Conservation (phyloP, 2,888 invertebrate species). For the Amphimallon solstitiale region DNA sequence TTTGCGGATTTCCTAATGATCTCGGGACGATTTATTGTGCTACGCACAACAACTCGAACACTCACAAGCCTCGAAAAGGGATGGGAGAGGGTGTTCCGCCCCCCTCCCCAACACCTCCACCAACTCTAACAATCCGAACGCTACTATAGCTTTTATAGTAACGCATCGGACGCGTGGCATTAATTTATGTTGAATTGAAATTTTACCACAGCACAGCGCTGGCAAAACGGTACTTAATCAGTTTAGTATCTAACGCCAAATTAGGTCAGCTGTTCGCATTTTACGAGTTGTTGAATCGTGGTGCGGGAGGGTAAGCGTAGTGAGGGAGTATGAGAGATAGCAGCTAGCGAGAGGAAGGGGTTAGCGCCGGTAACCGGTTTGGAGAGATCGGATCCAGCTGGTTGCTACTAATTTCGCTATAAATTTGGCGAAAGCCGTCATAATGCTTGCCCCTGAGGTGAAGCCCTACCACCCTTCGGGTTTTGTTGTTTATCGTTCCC, state of each 20-base stretch:
- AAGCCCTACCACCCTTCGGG: background rate
- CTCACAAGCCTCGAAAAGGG: too few relatives aligned
- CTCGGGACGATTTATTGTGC: too few relatives aligned
- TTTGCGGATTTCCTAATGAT: too few relatives aligned
- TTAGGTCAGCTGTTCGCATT: conserved; percentile 32
- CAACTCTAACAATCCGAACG: too few relatives aligned
- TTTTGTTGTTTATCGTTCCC: conserved; percentile 26
- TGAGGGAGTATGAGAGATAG: background rate
- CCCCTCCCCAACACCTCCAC: too few relatives aligned
- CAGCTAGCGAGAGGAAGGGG: background rate
- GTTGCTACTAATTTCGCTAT: conserved; percentile 25
- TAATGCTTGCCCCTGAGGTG: conserved; percentile 8
- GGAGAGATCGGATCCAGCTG: conserved; percentile 29
- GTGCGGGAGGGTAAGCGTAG: too few relatives aligned
- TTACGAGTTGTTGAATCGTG: background rate
- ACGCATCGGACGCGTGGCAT: conserved; percentile 10
- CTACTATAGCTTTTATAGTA: too few relatives aligned
- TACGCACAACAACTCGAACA: too few relatives aligned
- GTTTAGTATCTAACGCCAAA: conserved; percentile 32
- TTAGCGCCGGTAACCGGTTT: background rate
- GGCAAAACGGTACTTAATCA: conserved; percentile 32
- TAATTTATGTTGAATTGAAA: conserved; percentile 32
- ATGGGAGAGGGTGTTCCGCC: too few relatives aligned
- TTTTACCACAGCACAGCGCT: conserved; percentile 25
- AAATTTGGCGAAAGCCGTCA: conserved; percentile 26